Evolutionary conservation across 2,888 invertebrate species (phyloP), one percentile per base, ranked within the genome.

Genomic region (Troglohyphantes excavatus): DNA sequence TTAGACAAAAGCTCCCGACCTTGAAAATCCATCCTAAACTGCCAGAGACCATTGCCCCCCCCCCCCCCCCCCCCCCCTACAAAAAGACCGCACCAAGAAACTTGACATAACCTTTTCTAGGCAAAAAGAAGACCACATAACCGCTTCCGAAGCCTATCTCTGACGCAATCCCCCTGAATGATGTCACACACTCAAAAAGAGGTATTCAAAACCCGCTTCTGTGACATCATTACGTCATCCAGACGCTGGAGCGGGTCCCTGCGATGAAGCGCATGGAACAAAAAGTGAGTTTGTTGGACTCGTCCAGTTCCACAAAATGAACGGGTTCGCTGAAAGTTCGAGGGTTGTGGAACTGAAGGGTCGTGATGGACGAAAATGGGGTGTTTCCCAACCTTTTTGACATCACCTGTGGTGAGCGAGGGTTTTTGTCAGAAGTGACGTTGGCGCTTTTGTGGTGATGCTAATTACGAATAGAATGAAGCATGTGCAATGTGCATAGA

Each of bases 51-150:
- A n/a, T 53, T 53, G 53, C 53, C n/a, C 53, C 53, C 53, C 17
- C n/a, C n/a, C n/a, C n/a, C n/a, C n/a, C n/a, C n/a, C n/a, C n/a
- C n/a, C n/a, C n/a, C n/a, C n/a, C n/a, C n/a, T n/a, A n/a, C n/a
- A n/a, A n/a, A n/a, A n/a, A n/a, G n/a, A n/a, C n/a, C n/a, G n/a
- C n/a, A 33, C 33, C 53, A 53, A n/a, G 17, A 53, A 53, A 53
- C 53, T 53, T 53, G 53, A 53, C 53, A 53, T 53, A 53, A 53
- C 53, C 53, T 53, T 53, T 53, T 53, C 53, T 17, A 53, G 53
- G 53, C 53, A 53, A 39, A 13, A 39, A 13, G 13, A 39, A 39
- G 13, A 39, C 39, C 39, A 39, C 39, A 39, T 39, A 39, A 53
- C 53, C 53, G 53, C 53, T 53, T 53, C 53, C n/a, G 46, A 33